These are phyloP conservation scores for Marronus borbonicus DNA, from an alignment of 2,888 invertebrate species.

Conservation along the genomic window DNA sequence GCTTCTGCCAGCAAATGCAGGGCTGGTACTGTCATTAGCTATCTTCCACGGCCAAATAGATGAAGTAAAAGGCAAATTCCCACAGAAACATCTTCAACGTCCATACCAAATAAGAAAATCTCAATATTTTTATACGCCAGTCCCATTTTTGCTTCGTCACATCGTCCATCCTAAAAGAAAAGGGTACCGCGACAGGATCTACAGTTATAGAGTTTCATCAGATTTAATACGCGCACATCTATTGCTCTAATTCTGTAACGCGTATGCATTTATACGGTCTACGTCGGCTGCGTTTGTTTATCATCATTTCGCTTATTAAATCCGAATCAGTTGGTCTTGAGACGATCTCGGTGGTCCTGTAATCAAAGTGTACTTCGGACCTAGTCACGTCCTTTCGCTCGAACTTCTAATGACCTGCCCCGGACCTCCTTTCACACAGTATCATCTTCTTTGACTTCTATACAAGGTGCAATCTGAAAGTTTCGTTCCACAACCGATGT, in stretches of 20 bases:
- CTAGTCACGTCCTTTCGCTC: constrained; percentile 36
- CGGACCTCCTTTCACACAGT: background rate
- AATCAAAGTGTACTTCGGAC: constrained; percentile 38
- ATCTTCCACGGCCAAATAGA: too few species aligned
- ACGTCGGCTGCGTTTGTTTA: constrained; percentile 26
- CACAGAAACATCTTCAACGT: too few species aligned
- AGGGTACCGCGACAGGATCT: background rate
- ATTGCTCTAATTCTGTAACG: background rate
- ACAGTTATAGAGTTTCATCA: constrained; percentile 9
- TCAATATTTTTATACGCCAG: too few species aligned
- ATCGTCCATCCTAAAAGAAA: background rate
- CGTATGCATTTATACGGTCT: constrained; percentile 10
- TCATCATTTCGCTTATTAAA: constrained; percentile 46
- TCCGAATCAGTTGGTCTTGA: constrained; percentile 31
- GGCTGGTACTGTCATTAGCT: too few species aligned
- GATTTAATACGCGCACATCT: background rate
- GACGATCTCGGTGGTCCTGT: constrained; percentile 45
- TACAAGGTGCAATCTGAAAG: too few species aligned
- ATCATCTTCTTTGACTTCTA: background rate
- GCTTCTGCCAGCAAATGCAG: too few species aligned
- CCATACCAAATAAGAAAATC: too few species aligned
- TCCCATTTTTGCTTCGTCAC: background rate
- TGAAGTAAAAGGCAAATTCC: too few species aligned
- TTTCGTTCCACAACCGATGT: too few species aligned
- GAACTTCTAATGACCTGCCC: background rate